Evolutionary conservation across 2,113 vertebrate species (phyloP).

Genomic region (Beaufortia kweichowensis): DNA sequence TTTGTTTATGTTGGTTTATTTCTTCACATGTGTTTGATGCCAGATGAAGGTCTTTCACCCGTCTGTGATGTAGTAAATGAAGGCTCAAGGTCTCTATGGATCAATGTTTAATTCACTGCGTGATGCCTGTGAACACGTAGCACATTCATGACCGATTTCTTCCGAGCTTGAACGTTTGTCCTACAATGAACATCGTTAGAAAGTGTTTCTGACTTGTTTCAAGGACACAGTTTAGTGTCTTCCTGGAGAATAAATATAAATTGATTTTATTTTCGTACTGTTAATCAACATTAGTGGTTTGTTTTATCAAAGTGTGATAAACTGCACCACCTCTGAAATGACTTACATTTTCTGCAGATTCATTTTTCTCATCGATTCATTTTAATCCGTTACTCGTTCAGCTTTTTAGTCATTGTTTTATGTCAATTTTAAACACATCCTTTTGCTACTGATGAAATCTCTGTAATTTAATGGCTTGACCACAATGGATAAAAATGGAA

Average conservation of each 20-base stretch:
- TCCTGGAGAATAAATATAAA: not conserved
- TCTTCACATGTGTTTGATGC: not conserved
- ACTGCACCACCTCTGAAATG: not conserved
- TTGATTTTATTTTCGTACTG: no score
- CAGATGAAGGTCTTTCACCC: slow-evolving; percentile 48
- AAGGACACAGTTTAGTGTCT: not conserved
- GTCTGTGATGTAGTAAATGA: slow-evolving; percentile 2
- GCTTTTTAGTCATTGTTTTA: no score
- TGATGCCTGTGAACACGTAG: slow-evolving; percentile 46
- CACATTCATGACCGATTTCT: slow-evolving; percentile 41
- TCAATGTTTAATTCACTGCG: slow-evolving; percentile 68
- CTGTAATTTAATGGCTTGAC: no score
- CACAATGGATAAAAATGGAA: no score
- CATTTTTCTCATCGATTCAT: no score
- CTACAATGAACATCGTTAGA: not conserved
- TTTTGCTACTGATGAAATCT: no score
- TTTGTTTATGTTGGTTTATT: not conserved
- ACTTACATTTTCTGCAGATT: no score
- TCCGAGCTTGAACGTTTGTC: not conserved
- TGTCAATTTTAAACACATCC: no score
- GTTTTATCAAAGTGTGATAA: no score
- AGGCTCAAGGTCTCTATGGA: slow-evolving; percentile 49
- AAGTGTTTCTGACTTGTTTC: not conserved
- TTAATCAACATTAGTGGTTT: no score
- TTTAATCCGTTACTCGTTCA: no score